These are phyloP conservation scores for Cuniculus paca DNA, from an alignment of 2,797 vertebrate genomes.

Conservation along the genomic window DNA sequence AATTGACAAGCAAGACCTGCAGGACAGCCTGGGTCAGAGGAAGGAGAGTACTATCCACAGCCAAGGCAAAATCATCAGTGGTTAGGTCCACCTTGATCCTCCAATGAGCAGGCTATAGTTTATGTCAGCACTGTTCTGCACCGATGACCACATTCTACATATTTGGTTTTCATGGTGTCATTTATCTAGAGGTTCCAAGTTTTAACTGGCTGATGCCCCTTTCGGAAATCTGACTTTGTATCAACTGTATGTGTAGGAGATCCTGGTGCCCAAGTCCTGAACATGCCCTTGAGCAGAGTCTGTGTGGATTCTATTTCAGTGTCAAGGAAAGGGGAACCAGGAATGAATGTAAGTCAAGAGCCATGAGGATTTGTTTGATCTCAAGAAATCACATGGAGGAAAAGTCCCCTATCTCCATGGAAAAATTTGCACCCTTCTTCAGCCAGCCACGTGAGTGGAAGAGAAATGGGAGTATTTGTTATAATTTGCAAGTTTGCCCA, in stretches of 20 bases:
- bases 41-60: neutral
- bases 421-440: constrained; percentile 60
- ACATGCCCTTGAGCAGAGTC: neutral
- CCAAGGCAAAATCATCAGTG: neutral
- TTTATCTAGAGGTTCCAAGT: neutral
- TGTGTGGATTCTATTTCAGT: neutral
- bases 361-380: neutral
- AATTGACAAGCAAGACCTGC: neutral
- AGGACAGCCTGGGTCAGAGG: neutral
- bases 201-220: neutral
- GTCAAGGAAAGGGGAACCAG: neutral
- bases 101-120: neutral
- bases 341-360: neutral
- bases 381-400: neutral
- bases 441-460: constrained; percentile 68
- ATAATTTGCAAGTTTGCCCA: constrained; percentile 78
- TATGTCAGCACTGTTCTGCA: neutral
- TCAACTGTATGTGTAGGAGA: neutral
- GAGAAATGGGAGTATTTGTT: constrained; percentile 58
- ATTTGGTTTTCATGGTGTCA: neutral
- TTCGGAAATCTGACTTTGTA: neutral
- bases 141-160: neutral
- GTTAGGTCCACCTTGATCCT: neutral
- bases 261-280: neutral
- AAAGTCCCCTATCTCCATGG: constrained; percentile 56